phyloP scores from a whole-genome alignment of 2,113 vertebrate genomes.

The Ictidomys tridecemlineatus region DNA sequence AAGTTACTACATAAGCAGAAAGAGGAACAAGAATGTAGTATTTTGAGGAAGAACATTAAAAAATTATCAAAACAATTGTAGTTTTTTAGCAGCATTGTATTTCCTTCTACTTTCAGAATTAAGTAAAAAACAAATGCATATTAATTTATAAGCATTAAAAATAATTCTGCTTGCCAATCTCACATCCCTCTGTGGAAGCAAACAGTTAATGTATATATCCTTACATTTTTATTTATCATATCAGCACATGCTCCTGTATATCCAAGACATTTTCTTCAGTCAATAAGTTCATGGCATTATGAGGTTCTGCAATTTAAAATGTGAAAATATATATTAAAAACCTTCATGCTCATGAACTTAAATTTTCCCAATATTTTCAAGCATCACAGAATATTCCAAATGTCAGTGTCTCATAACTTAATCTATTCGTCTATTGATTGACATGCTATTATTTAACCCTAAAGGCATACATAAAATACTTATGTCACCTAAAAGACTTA shows the following conservation, averaged over 20 bases:
- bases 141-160: neutral
- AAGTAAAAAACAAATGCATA: neutral
- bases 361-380: neutral
- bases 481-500: neutral
- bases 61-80: neutral
- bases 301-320: neutral
- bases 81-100: neutral
- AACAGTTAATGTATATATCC: neutral
- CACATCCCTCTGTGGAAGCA: neutral
- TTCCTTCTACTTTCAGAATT: neutral
- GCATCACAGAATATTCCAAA: neutral
- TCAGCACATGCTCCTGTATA: neutral
- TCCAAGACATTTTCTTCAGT: neutral
- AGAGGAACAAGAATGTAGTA: neutral
- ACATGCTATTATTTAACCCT: neutral
- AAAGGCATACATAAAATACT: neutral
- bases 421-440: neutral
- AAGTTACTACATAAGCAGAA: neutral
- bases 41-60: slow-evolving; percentile 45
- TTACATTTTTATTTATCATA: neutral
- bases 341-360: neutral
- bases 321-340: neutral
- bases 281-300: neutral
- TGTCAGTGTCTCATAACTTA: neutral
- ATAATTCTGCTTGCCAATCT: neutral